phyloP scores from a whole-genome alignment of 30 jellyfish, hydroid and myxozoan genomes.

The Aurelia coerulea region DNA sequence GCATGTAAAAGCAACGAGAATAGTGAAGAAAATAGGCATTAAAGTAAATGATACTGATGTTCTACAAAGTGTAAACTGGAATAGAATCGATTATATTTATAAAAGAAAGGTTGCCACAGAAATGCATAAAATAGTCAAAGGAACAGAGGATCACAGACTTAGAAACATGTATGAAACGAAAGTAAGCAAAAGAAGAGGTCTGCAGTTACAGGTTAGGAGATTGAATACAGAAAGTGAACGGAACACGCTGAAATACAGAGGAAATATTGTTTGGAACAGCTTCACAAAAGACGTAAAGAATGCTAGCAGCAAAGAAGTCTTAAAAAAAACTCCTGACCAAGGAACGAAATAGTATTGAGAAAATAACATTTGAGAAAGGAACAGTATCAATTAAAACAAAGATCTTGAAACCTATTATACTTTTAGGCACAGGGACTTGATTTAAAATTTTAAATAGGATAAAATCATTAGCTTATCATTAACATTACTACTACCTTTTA shows the following conservation, averaged over 20 bases:
- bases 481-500: background rate
- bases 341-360: slow-evolving; percentile 14
- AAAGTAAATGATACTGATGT: too few relatives aligned
- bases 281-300: slow-evolving; percentile 6
- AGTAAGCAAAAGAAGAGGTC: slow-evolving; percentile 45
- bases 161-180: slow-evolving; percentile 18
- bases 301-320: slow-evolving; percentile 34
- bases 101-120: too few relatives aligned
- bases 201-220: too few relatives aligned
- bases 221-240: too few relatives aligned
- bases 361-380: too few relatives aligned
- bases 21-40: too few relatives aligned
- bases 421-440: slow-evolving; percentile 20
- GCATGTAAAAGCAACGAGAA: too few relatives aligned
- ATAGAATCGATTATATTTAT: too few relatives aligned
- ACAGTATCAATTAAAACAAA: slow-evolving; percentile 1
- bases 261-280: slow-evolving; percentile 9
- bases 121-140: too few relatives aligned
- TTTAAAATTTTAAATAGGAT: background rate
- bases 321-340: slow-evolving; percentile 2
- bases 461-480: background rate
- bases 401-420: slow-evolving; percentile 3
- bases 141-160: slow-evolving; percentile 45
- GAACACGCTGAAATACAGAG: slow-evolving; percentile 34
- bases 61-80: too few relatives aligned